Base-by-base conservation (phyloP, 1,140 invertebrate genomes). In the Brachionus koreanus region DNA sequence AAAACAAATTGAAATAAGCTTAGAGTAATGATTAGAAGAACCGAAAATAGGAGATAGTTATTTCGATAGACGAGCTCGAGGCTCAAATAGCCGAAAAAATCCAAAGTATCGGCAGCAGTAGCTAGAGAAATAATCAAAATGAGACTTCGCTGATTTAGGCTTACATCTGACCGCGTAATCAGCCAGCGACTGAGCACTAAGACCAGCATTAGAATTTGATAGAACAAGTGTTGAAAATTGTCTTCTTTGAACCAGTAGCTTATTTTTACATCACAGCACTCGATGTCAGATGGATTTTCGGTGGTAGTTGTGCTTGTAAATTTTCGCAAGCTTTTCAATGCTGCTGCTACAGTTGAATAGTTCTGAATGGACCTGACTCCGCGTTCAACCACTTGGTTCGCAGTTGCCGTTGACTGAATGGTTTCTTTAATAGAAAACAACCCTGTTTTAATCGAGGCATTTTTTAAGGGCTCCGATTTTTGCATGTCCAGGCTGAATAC, bases 81-180 rank as follows among this genome's bases (percentile, higher is more conserved):
- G 23, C 57, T 79, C 16, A 79, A 33, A 25, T 79, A 61, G 12
- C 76, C 39, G 5, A 79, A 79, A 79, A 79, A 79, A n/a, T 79
- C 49, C 9, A 79, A 33, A 37, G 61, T 79, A 79, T 79, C 76
- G 5, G 76, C 76, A 4, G 61, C 76, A 29, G 76, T 79, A 13
- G 76, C 76, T 12, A 79, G n/a, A 39, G 76, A 79, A 25, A 79
- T 61, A 43, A 79, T 61, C 19, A 79, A 37, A 35, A 79, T 79
- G 10, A 79, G 33, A 61, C 49, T 42, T 16, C 76, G 33, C 39
- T 79, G 76, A 13, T 65, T 79, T 4, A 79, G 33, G 19, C 57
- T 79, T 25, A 79, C 19, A n/a, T 79, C 76, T 9, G 76, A 39
- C 9, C 76, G 19, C 5, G 76, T 79, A 33, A 79, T 79, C 10